Evolutionary conservation across 1,140 invertebrate species (phyloP).

Genomic region (Armadillidium nasatum): DNA sequence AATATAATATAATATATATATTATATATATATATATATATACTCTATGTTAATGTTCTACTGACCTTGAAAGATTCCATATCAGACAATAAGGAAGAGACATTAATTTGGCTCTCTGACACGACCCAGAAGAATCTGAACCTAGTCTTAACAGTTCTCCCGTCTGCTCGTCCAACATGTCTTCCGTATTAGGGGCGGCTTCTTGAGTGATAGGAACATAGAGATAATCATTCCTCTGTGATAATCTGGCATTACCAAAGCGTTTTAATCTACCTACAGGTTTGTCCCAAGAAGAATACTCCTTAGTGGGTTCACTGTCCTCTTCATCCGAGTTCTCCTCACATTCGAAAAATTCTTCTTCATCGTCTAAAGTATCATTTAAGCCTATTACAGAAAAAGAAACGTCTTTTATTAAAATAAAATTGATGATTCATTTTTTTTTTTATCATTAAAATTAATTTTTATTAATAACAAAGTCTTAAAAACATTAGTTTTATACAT

Average conservation of each 20-base stretch:
- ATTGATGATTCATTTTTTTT: too few relatives aligned
- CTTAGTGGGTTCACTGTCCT: constrained; percentile 29
- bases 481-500: too few relatives aligned
- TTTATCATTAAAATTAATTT: too few relatives aligned
- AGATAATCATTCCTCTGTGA: constrained; percentile 65
- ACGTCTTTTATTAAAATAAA: too few relatives aligned
- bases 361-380: constrained; percentile 42
- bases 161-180: constrained; percentile 92
- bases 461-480: too few relatives aligned
- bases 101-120: constrained; percentile 86
- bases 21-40: too few relatives aligned
- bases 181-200: constrained; percentile 84
- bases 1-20: too few relatives aligned
- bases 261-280: constrained; percentile 66
- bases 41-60: too few relatives aligned
- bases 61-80: constrained; percentile 94
- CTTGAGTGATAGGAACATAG: constrained; percentile 84
- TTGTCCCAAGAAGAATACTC: constrained; percentile 57
- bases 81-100: constrained; percentile 89
- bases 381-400: constrained; percentile 20
- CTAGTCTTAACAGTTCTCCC: constrained; percentile 71
- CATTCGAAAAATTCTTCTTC: constrained; percentile 47
- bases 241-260: constrained; percentile 63
- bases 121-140: constrained; percentile 73
- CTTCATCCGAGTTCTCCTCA: constrained; percentile 40